Conservation (phyloP, 2,113 vertebrate species). For the Mormyrus iriodes region DNA sequence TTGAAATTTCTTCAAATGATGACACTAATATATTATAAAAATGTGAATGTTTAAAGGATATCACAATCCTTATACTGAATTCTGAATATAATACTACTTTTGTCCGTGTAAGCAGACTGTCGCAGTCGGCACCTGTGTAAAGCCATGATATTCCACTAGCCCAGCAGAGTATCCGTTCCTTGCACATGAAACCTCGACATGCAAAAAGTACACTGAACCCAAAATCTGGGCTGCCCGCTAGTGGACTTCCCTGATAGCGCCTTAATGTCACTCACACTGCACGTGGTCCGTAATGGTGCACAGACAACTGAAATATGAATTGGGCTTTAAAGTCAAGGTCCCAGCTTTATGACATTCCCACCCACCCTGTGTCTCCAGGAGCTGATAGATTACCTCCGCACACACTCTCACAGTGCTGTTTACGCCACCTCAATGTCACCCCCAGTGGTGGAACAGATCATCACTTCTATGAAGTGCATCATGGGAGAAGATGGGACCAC, state of each 20-base stretch:
- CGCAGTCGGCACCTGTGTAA: neutral
- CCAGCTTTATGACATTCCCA: neutral
- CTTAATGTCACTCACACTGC: neutral
- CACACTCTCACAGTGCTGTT: conserved; percentile 84
- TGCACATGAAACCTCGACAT: neutral
- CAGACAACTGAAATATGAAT: too few relatives aligned
- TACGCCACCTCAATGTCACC: conserved; percentile 86
- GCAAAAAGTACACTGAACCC: neutral
- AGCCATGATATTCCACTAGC: neutral
- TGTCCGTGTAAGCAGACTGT: neutral
- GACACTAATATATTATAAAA: neutral
- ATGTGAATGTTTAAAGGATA: neutral
- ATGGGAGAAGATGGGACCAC: conserved; percentile 88
- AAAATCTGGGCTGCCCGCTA: neutral
- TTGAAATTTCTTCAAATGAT: neutral
- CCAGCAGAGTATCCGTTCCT: neutral
- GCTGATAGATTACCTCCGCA: conserved; percentile 83
- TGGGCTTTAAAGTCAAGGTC: neutral
- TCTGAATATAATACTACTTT: neutral
- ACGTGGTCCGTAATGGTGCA: too few relatives aligned
- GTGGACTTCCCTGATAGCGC: neutral
- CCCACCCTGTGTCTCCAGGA: conserved; percentile 57
- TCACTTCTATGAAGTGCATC: conserved; percentile 86
- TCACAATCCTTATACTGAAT: neutral
- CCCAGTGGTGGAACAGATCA: conserved; percentile 83